Base-by-base conservation (phyloP, 2,888 invertebrate genomes). In the Patella caerulea region DNA sequence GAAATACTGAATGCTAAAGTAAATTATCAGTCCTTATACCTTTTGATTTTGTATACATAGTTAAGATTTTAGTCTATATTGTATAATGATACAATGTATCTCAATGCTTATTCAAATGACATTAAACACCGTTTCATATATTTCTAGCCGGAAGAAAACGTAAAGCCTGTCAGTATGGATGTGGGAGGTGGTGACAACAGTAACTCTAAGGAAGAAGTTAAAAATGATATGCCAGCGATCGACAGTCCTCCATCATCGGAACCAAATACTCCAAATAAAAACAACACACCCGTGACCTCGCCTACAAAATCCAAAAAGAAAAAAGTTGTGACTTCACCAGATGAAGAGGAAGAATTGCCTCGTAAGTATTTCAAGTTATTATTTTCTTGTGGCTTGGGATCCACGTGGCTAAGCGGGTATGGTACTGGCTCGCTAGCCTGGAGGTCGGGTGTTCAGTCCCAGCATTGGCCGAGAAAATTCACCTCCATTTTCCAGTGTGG, bases 311-410 rank as follows among this genome's bases (percentile, higher is more conserved):
- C 52, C 14, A 74, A 79, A 65, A 77, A 77, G 34, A 78, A 72
- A 54, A 59, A 29, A 52, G 79, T 71, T 59, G 73, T 69, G n/a
- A 73, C 70, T 72, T 73, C 56, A 53, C 52, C 79, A 55, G 80
- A 81, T n/a, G 77, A 69, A 69, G 83, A 83, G 53, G 83, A 85
- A 78, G 84, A 85, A 81, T 82, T 82, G 24, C 83, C 84, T 75
- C 80, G 87, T 87, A 82, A 77, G 78, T 79, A 55, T 29, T 65
- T 12, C 54, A 65, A 17, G 24, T 24, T 24, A 65, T 29, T 53
- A 17, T 34, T 34, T 73, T 12, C 17, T 9, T 45, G 45, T 24
- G 24, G 24, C 24, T 24, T 24, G 24, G 24, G 24, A 24, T 24
- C 24, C 24, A 24, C 24, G 24, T 24, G 24, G 24, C 24, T 24